Percentiles rank a stretch among this genome's conserved stretches.
Conservation (phyloP, 2,797 vertebrate genomes). For the Micropoecilia bifurca region DNA sequence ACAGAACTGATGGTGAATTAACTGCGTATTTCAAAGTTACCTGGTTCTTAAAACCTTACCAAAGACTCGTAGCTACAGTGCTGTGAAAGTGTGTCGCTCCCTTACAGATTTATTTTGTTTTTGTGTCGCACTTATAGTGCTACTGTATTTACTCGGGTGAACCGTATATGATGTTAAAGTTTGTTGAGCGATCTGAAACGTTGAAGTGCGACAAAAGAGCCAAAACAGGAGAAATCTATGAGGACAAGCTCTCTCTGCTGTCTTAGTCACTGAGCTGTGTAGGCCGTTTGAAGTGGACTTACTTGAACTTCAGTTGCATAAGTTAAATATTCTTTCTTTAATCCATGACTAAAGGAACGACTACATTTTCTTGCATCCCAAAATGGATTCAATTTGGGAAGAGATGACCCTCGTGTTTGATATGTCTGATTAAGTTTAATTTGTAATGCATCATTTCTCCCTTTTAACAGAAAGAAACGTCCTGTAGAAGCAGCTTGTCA, state of each 20-base stretch:
- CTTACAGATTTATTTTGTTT: neutral
- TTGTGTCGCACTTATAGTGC: neutral
- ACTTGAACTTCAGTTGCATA: neutral
- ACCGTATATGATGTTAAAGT: neutral
- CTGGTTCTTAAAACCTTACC: slow-evolving; percentile 12
- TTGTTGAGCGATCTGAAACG: neutral
- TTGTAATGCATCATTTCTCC: neutral
- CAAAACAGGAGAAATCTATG: neutral
- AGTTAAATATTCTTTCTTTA: neutral
- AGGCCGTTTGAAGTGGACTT: neutral
- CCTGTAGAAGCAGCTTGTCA: neutral
- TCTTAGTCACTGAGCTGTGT: neutral
- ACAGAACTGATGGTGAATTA: neutral
- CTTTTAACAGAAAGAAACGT: neutral
- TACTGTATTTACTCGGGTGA: neutral
- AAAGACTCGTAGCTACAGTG: slow-evolving; percentile 4
- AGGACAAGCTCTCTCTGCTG: neutral
- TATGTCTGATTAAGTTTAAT: neutral
- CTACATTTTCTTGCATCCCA: slow-evolving; percentile 42
- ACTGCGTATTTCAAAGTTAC: slow-evolving; percentile 12
- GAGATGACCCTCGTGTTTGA: neutral
- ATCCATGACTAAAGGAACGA: slow-evolving; percentile 16
- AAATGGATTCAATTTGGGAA: slow-evolving; percentile 47
- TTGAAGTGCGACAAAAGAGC: neutral
- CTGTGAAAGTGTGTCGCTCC: neutral